Evolutionary conservation across 1,140 invertebrate genomes (phyloP), one percentile per base, ranked within the genome.

Genomic region (Leptinotarsa undecemlineata): DNA sequence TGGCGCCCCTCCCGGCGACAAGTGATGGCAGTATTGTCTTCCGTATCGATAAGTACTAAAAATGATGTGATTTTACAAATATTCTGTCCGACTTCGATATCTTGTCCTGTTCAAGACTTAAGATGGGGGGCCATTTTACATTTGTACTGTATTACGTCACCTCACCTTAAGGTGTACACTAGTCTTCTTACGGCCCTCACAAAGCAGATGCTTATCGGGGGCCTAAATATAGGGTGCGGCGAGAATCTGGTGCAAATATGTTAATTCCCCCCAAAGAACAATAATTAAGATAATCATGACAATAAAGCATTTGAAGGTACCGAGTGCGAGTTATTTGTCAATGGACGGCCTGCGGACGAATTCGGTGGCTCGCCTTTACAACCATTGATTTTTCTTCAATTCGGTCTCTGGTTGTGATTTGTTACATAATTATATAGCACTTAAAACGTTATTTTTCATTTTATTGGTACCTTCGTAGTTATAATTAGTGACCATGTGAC

Each of bases 211-310:
- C 51, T 64, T 76, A 76, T 76, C 75, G 23, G 47, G 47, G 15
- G 8, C 47, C 68, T 77, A 77, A 77, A 73, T 77, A 77, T 75
- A 77, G 70, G 67, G 66, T 48, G 64, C 61, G 61, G 63, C 67
- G 64, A 57, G 51, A 57, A 57, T 17, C 17, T 17, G 51, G 71
- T 68, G 61, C 72, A 68, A 78, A 77, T 78, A 80, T 80, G 79
- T 80, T 80, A 80, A 80, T 80, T 77, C 74, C 33, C n/a, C 64
- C 5, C 62, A 78, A 73, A 80, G 78, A 80, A 75, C 75, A 80
- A 80, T 75, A 80, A 80, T 80, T 80, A 80, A 78, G 79, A 80
- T 80, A 80, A 80, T 80, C 75, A 74, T 68, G 68, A 74, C 73
- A 79, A 78, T 78, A 78, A 78, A 78, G 75, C 74, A 77, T 80